These are phyloP conservation scores for Melikaiella ostensackeni DNA, from an alignment of 2,888 invertebrate genomes.

Conservation along the genomic window DNA sequence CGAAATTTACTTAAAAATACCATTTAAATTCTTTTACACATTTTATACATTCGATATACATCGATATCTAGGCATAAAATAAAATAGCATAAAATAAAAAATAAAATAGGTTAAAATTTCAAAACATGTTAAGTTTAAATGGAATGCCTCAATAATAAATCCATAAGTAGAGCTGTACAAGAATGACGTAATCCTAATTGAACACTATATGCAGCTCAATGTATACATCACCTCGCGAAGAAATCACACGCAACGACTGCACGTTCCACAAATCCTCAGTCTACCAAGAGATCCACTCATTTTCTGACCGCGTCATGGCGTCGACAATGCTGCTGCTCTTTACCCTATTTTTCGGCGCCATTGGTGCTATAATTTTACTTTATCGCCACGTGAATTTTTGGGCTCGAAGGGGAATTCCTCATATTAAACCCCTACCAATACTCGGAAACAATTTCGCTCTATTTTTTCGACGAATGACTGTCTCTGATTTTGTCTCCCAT, in stretches of 20 bases:
- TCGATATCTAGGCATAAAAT: too few relatives aligned
- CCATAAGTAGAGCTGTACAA: too few relatives aligned
- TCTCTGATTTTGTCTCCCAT: slow-evolving; percentile 40
- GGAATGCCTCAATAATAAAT: too few relatives aligned
- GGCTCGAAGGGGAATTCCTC: slow-evolving; percentile 44
- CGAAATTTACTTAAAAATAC: too few relatives aligned
- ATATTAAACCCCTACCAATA: slow-evolving; percentile 48
- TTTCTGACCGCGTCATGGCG: slow-evolving; percentile 43
- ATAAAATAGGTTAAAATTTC: too few relatives aligned
- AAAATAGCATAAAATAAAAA: too few relatives aligned
- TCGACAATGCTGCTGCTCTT: not conserved
- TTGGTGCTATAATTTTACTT: slow-evolving; percentile 19
- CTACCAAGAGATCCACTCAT: not conserved
- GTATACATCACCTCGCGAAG: slow-evolving; percentile 47
- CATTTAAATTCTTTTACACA: too few relatives aligned
- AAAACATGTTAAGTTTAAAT: too few relatives aligned
- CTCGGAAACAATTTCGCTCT: slow-evolving; percentile 53
- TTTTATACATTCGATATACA: too few relatives aligned
- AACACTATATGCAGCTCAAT: not conserved
- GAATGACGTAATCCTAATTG: not conserved
- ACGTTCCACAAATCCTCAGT: not conserved
- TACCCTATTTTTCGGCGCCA: slow-evolving; percentile 18
- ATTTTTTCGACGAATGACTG: slow-evolving; percentile 32
- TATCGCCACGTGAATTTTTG: slow-evolving; percentile 39
- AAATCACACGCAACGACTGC: not conserved